Percentiles rank a stretch among this genome's conserved stretches.
Evolutionary conservation across 2,797 vertebrate species (phyloP).

Genomic region (Smutsia gigantea): DNA sequence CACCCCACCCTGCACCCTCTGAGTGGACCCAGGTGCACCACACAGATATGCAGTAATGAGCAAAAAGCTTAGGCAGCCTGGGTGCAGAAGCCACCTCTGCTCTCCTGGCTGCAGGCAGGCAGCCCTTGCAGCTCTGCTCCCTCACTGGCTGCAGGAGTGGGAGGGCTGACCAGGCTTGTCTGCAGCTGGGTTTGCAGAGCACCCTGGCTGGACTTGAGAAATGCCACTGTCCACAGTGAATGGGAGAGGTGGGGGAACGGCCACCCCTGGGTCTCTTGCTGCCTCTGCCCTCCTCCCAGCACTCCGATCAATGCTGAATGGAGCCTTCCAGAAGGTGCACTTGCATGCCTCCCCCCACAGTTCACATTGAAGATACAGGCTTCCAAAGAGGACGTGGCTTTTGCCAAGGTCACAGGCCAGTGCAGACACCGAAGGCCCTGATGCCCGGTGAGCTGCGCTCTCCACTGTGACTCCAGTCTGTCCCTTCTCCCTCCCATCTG

Average conservation of each 20-base stretch:
- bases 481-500: accelerated
- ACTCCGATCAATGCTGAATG: background rate
- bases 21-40: background rate
- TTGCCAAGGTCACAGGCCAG: background rate
- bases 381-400: background rate
- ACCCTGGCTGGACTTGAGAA: background rate
- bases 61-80: background rate
- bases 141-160: no score
- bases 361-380: background rate
- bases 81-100: background rate
- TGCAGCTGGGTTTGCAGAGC: no score
- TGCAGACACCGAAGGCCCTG: background rate
- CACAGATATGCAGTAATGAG: background rate
- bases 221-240: background rate
- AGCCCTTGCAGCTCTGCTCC: background rate
- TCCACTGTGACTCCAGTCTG: background rate
- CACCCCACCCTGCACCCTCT: background rate
- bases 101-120: background rate
- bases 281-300: background rate
- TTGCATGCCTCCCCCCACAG: background rate
- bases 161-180: background rate
- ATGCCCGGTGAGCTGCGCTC: background rate
- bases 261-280: background rate
- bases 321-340: no score
- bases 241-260: background rate